These are phyloP conservation scores for Anisognathus igniventris DNA, from an alignment of 2,797 vertebrate genomes.

Conservation along the genomic window DNA sequence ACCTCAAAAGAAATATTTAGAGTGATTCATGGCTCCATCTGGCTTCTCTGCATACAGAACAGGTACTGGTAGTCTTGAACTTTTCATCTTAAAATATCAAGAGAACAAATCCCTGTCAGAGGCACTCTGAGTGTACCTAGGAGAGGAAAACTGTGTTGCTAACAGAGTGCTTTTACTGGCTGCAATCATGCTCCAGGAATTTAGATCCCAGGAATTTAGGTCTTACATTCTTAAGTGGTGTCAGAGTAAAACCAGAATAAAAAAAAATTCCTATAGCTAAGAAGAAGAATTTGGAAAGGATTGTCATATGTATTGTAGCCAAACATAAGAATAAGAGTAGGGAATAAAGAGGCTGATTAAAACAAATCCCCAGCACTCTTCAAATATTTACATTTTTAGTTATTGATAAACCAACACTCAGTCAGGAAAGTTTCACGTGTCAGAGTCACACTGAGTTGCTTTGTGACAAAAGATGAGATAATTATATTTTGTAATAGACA, in stretches of 20 bases:
- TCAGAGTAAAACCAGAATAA: not conserved
- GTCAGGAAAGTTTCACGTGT: not conserved
- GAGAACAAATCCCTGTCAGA: not conserved
- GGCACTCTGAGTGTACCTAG: not conserved
- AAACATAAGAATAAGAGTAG: not conserved
- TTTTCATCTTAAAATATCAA: not conserved
- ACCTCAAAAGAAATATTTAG: slow-evolving; percentile 9
- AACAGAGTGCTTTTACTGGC: not conserved
- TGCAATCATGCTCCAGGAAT: not conserved
- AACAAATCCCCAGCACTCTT: not conserved
- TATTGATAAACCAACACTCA: not conserved
- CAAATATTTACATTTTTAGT: not conserved
- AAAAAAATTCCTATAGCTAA: not conserved
- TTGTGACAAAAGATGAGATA: not conserved
- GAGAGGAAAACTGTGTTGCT: not conserved
- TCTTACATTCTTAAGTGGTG: not conserved
- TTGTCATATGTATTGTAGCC: not conserved
- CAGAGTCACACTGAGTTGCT: not conserved
- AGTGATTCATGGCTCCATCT: not conserved
- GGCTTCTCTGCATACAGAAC: not conserved
- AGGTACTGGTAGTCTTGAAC: not conserved
- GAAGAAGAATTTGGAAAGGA: not conserved
- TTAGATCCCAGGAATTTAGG: not conserved
- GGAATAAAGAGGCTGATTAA: not conserved
- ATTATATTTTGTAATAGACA: not conserved